These are phyloP conservation scores for Ianthella basta DNA, from an alignment of 37 sponge, comb jelly and placozoan species.

Conservation along the genomic window DNA sequence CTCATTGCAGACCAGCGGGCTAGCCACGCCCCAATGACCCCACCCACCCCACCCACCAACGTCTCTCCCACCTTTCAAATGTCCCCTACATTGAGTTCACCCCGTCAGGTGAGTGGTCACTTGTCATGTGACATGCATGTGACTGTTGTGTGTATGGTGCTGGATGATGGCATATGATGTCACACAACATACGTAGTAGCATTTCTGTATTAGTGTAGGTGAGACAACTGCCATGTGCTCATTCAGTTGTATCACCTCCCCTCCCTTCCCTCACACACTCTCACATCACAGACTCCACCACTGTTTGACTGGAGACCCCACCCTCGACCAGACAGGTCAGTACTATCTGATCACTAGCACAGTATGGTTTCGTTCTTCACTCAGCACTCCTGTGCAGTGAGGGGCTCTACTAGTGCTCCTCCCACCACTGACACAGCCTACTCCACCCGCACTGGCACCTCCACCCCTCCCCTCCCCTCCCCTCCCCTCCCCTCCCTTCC, in stretches of 20 bases:
- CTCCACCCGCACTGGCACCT: neutral
- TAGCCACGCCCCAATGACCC: neutral
- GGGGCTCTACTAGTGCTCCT: neutral
- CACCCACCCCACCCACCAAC: constrained; percentile 24
- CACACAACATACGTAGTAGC: no score
- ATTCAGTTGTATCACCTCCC: neutral
- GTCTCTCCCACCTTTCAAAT: constrained; percentile 21
- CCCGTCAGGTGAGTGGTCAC: neutral
- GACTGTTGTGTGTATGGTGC: no score
- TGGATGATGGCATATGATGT: no score
- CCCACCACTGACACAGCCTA: neutral
- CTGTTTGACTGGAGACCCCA: constrained; percentile 4
- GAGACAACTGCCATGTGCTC: neutral
- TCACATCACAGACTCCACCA: neutral
- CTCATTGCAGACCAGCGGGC: neutral
- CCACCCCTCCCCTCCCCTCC: constrained; percentile 18
- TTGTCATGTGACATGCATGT: no score
- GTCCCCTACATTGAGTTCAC: constrained; percentile 12
- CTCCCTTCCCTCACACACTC: neutral
- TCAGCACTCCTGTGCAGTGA: neutral
- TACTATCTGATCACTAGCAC: neutral
- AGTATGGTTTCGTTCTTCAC: no score
- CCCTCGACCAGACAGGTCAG: constrained; percentile 15
- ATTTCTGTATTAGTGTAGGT: neutral
- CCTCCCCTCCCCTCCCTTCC: neutral